Evolutionary conservation across 2,113 vertebrate species (phyloP).

Genomic region (Geococcyx californianus): DNA sequence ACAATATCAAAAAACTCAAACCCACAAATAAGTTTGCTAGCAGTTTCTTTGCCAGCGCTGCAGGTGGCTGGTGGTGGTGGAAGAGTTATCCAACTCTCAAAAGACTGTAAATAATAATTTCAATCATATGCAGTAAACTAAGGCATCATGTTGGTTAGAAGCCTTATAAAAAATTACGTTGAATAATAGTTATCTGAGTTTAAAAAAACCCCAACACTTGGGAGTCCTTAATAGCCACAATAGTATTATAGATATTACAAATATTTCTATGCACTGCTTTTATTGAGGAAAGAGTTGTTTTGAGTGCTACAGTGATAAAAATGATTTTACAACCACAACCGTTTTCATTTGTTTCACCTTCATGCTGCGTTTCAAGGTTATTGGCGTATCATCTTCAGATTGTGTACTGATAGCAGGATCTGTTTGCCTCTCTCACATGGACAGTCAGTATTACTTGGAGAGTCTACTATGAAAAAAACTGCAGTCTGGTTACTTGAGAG

Average conservation of each 20-base stretch:
- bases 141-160: background rate
- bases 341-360: background rate
- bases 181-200: background rate
- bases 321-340: background rate
- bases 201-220: background rate
- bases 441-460: background rate
- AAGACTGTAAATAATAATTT: background rate
- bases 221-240: background rate
- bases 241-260: background rate
- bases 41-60: background rate
- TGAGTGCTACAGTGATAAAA: background rate
- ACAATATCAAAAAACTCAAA: background rate
- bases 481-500: background rate
- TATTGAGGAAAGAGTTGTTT: background rate
- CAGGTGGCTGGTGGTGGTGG: background rate
- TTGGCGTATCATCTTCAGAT: background rate
- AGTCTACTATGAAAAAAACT: background rate
- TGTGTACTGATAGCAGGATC: background rate
- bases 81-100: background rate
- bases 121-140: background rate
- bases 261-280: background rate
- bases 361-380: background rate
- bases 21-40: background rate
- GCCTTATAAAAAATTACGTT: background rate
- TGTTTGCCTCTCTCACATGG: background rate